These are phyloP conservation scores for Ondatra zibethicus DNA, from an alignment of 2,113 vertebrate genomes.

Conservation along the genomic window DNA sequence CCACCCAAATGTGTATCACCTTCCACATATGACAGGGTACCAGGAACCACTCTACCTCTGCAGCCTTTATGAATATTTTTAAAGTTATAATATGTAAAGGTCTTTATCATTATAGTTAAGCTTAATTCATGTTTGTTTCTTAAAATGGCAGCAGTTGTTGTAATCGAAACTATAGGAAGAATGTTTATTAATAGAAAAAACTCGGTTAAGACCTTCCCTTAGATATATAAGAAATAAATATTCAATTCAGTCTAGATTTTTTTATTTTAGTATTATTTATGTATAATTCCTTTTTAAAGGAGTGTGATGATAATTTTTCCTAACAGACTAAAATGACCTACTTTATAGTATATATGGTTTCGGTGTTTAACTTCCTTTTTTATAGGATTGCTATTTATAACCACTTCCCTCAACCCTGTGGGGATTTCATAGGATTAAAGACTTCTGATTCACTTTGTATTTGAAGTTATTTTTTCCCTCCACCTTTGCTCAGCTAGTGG, in stretches of 20 bases:
- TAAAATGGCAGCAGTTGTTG: slow-evolving; percentile 9
- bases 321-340: slow-evolving; percentile 62
- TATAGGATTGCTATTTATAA: slow-evolving; percentile 68
- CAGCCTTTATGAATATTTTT: slow-evolving; percentile 3
- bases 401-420: slow-evolving; percentile 43
- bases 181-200: neutral
- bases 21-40: neutral
- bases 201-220: slow-evolving; percentile 7
- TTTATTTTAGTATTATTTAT: slow-evolving; percentile 35
- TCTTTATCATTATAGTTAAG: neutral
- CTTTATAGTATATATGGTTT: slow-evolving; percentile 59
- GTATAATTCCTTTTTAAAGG: slow-evolving; percentile 36
- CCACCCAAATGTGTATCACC: neutral
- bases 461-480: slow-evolving; percentile 70
- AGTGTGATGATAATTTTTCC: slow-evolving; percentile 39
- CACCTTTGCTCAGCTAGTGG: slow-evolving; percentile 77
- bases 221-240: slow-evolving; percentile 28
- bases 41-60: neutral
- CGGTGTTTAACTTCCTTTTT: slow-evolving; percentile 65
- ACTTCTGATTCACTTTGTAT: slow-evolving; percentile 76
- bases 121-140: slow-evolving; percentile 35
- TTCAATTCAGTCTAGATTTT: neutral
- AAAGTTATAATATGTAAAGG: neutral
- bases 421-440: slow-evolving; percentile 65
- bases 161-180: slow-evolving; percentile 13